Evolutionary conservation across 2,888 invertebrate species (phyloP).

Genomic region (Melanotus villosus): DNA sequence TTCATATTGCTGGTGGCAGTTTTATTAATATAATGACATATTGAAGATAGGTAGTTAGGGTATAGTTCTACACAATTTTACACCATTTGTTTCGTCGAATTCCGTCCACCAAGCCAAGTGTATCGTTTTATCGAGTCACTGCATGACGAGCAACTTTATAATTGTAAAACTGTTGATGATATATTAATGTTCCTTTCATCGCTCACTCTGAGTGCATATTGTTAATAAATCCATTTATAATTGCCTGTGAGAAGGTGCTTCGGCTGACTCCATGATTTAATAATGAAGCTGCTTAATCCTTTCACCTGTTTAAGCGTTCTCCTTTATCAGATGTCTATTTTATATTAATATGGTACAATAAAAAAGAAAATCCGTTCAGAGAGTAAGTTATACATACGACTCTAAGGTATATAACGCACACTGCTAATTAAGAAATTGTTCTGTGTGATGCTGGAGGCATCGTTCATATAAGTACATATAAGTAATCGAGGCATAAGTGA

Average conservation of each 20-base stretch:
- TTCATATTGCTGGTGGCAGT: conserved; percentile 31
- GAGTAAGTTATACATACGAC: not conserved
- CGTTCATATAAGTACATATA: too few relatives aligned
- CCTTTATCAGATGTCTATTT: conserved; percentile 14
- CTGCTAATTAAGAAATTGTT: too few relatives aligned
- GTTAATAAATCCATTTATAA: conserved; percentile 61
- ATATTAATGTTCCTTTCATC: conserved; percentile 59
- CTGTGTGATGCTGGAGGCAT: too few relatives aligned
- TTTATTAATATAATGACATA: conserved; percentile 54
- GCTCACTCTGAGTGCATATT: conserved; percentile 58
- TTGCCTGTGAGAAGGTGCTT: conserved; percentile 57
- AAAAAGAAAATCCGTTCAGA: not conserved
- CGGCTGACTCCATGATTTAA: conserved; percentile 50
- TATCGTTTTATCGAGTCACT: conserved; percentile 56
- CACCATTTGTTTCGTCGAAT: conserved; percentile 57
- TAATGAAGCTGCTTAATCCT: conserved; percentile 37
- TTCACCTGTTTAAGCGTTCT: conserved; percentile 31
- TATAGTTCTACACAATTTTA: conserved; percentile 55
- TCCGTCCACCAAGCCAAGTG: conserved; percentile 55
- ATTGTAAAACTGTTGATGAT: conserved; percentile 61
- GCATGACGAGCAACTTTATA: conserved; percentile 60
- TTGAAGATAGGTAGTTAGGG: conserved; percentile 45
- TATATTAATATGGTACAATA: not conserved
- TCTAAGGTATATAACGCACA: not conserved
- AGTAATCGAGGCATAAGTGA: too few relatives aligned